Evolutionary conservation across 2,797 vertebrate genomes (phyloP).

Genomic region (Picus viridis): DNA sequence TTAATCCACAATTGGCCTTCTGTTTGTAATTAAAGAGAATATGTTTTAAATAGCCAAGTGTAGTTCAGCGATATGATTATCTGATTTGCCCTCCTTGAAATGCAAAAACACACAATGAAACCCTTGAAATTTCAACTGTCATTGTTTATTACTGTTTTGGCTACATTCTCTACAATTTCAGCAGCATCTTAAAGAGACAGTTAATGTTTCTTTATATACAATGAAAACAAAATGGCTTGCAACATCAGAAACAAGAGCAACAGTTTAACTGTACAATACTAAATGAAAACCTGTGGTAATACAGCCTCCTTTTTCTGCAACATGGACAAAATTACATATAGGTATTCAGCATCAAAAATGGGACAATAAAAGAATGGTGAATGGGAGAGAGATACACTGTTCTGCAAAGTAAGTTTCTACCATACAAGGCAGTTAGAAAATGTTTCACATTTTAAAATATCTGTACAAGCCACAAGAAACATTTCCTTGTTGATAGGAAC

Average conservation of each 20-base stretch:
- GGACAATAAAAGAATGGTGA: constrained; percentile 76
- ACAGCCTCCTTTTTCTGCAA: constrained; percentile 80
- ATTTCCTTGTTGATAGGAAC: constrained; percentile 77
- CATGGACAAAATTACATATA: constrained; percentile 81
- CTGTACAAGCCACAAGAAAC: constrained; percentile 83
- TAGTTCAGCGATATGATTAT: neutral
- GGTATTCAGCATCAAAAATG: constrained; percentile 79
- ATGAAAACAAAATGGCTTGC: constrained; percentile 84
- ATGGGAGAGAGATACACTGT: constrained; percentile 77
- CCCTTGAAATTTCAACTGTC: constrained; percentile 83
- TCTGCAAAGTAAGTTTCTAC: constrained; percentile 80
- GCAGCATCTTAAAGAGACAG: constrained; percentile 88
- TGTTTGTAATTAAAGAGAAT: neutral
- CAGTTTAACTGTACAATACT: constrained; percentile 84
- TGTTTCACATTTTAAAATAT: constrained; percentile 84
- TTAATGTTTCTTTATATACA: constrained; percentile 84
- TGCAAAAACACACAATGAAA: constrained; percentile 29
- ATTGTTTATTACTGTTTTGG: constrained; percentile 87
- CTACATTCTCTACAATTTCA: constrained; percentile 91
- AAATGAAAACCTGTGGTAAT: constrained; percentile 77
- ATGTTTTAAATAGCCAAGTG: neutral
- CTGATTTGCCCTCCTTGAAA: constrained; percentile 19
- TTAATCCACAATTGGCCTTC: neutral
- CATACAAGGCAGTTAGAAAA: constrained; percentile 83
- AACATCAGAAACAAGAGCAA: constrained; percentile 83